Evolutionary conservation across 2,797 vertebrate species (phyloP).

Genomic region (Octomys mimax): DNA sequence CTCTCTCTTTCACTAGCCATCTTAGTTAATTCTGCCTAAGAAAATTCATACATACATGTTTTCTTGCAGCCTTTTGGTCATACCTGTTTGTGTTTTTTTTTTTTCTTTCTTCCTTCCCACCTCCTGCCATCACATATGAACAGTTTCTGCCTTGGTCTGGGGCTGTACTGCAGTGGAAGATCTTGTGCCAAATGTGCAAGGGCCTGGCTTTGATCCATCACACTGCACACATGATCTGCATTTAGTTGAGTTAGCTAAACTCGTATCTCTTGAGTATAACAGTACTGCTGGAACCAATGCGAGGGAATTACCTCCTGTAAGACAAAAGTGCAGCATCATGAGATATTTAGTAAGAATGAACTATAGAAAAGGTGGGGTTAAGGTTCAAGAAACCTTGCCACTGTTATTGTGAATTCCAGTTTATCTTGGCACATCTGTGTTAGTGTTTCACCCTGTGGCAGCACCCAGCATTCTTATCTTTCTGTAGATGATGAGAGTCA

Average conservation of each 20-base stretch:
- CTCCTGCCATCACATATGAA: neutral
- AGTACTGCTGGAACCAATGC: neutral
- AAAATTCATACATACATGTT: neutral
- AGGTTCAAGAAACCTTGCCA: neutral
- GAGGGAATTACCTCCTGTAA: neutral
- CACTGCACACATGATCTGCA: neutral
- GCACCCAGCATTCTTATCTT: neutral
- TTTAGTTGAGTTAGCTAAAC: neutral
- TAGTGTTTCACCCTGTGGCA: neutral
- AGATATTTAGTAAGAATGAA: neutral
- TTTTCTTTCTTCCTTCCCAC: neutral
- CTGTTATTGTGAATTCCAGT: neutral
- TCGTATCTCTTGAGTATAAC: neutral
- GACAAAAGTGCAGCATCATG: neutral
- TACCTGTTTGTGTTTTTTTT: conserved; percentile 1
- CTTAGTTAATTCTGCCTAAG: conserved; percentile 41
- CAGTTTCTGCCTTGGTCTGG: neutral
- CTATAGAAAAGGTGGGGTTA: neutral
- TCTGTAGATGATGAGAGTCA: neutral
- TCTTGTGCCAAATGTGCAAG: neutral
- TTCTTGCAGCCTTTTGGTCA: neutral
- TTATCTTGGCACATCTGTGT: neutral
- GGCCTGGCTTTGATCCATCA: neutral
- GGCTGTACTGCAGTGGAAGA: neutral
- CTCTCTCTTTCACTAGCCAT: neutral